Percentiles rank a stretch among this genome's conserved stretches.
Conservation (phyloP, 2,113 vertebrate species). For the Eleginops maclovinus region DNA sequence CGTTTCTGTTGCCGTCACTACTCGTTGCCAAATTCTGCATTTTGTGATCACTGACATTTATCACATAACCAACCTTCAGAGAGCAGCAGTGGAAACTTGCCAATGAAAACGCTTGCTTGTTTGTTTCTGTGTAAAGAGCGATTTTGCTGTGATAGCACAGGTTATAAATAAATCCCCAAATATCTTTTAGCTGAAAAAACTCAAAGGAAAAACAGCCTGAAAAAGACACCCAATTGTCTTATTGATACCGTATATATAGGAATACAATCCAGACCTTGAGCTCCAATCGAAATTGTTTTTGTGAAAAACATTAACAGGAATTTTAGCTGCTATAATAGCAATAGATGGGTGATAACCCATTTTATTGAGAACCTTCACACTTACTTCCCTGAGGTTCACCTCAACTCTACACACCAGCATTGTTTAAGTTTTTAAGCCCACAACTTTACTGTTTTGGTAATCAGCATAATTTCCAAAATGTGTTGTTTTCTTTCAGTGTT, state of each 20-base stretch:
- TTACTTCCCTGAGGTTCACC: neutral
- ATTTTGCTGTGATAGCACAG: neutral
- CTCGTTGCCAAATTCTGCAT: neutral
- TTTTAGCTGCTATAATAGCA: neutral
- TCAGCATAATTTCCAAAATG: no score
- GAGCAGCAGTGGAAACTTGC: neutral
- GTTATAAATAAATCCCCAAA: neutral
- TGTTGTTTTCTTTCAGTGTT: no score
- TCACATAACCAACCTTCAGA: constrained; percentile 22
- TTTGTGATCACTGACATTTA: neutral
- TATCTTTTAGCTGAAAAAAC: neutral
- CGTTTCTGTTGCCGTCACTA: neutral
- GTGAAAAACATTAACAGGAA: neutral
- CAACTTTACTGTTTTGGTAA: no score
- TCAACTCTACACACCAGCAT: neutral
- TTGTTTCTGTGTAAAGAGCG: neutral
- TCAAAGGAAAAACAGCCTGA: neutral
- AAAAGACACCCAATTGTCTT: neutral
- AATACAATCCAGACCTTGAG: neutral
- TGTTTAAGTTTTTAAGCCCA: no score
- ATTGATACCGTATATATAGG: neutral
- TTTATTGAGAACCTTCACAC: neutral
- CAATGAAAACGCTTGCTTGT: neutral
- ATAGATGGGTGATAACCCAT: neutral
- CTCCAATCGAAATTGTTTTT: neutral